Evolutionary conservation across 2,888 invertebrate genomes (phyloP).

Genomic region (Drosophila sordidapex): DNA sequence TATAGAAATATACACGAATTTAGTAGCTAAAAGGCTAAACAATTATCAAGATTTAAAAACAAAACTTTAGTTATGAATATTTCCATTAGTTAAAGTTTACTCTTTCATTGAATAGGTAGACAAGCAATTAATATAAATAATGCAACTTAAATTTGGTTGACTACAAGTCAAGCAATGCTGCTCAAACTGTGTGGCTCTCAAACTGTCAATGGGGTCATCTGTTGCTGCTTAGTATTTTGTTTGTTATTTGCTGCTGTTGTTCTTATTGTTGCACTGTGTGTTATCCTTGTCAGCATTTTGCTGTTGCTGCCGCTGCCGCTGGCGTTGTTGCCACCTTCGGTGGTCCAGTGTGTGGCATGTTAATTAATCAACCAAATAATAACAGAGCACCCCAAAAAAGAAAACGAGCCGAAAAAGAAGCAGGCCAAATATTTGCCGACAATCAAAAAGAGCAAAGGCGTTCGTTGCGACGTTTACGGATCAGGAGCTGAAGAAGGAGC

Average conservation of each 20-base stretch:
- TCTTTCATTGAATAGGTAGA: background rate
- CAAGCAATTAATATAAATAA: background rate
- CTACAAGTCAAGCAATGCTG: background rate
- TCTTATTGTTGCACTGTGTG: conserved; percentile 27
- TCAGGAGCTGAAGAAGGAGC: conserved; percentile 49
- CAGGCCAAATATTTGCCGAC: conserved; percentile 70
- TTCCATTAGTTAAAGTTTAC: background rate
- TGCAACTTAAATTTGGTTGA: background rate
- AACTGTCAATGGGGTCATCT: conserved; percentile 12
- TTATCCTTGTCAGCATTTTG: conserved; percentile 59
- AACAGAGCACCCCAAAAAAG: conserved; percentile 47
- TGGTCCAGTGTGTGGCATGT: conserved; percentile 74
- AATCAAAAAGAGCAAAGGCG: conserved; percentile 60
- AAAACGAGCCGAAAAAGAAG: conserved; percentile 59
- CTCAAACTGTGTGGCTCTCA: conserved; percentile 9
- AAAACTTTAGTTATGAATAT: too few relatives aligned
- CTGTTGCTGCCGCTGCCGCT: conserved; percentile 31
- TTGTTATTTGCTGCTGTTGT: conserved; percentile 14
- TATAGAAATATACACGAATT: too few relatives aligned
- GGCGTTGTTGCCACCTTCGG: conserved; percentile 59
- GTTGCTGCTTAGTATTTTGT: conserved; percentile 4
- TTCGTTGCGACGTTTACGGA: conserved; percentile 42
- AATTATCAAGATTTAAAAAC: too few relatives aligned
- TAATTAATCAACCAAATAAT: conserved; percentile 81
- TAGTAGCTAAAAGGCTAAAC: too few relatives aligned